Base-by-base conservation (phyloP, 1,140 invertebrate species). In the Elysia chlorotica region DNA sequence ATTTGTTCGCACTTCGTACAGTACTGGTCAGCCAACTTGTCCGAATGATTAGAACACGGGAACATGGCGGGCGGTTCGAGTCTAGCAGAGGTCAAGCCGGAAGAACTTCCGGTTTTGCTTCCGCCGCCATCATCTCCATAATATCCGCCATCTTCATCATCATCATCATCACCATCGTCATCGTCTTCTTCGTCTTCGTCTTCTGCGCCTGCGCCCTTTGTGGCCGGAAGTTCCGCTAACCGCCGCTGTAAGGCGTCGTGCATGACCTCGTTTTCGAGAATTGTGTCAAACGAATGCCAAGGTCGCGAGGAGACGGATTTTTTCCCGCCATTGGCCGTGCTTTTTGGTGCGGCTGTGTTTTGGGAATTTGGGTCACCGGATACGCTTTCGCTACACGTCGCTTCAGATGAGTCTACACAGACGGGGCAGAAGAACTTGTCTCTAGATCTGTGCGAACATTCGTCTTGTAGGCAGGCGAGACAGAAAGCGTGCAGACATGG, bases 401-500 rank as follows among this genome's bases (percentile, higher is more conserved):
- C 65, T n/a, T 66, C 37, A 5, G 14, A 30, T 3, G 5, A 6
- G 5, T 21, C 28, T 5, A 66, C 65, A 41, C 65, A 66, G 5
- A 66, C n/a, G 5, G 65, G 65, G 37, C 65, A 66, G 37, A 38
- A 66, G 65, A 66, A 66, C 25, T 48, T 66, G 28, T 66, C 65
- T 21, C 23, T 33, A 37, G 65, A 66, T 5, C 41, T 66, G n/a
- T 48, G 23, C 14, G 14, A 3, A 28, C 65, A 66, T 14, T 66
- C 37, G 28, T 66, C 25, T n/a, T 59, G 66, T 0, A 62, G 36
- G 41, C 73, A 74, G 37, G 59, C 28, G n/a, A 67, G 61, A 48
- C 73, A 74, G 10, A 70, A 67, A 33, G 68, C 73, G 61, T 74
- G 73, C 3, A 74, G 66, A 35, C 73, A 74, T 28, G 73, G 59